Base-by-base conservation (phyloP, 2,113 vertebrate species). In the Hemicordylus capensis region DNA sequence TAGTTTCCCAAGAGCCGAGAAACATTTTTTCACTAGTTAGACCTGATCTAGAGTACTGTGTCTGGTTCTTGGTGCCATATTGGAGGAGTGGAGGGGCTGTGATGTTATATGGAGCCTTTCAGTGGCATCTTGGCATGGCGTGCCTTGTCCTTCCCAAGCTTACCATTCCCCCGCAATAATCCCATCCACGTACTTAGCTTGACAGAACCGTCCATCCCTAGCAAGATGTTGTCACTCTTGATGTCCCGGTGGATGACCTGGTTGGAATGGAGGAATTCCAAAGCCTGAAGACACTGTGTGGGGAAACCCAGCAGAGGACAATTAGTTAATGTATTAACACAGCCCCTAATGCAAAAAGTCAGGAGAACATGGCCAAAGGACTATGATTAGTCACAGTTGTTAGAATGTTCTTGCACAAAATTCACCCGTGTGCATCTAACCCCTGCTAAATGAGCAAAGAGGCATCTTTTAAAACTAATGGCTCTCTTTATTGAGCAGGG, bases 171-270 rank as follows among this genome's bases (percentile, higher is more conserved):
- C 72, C 2, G n/a, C 59, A 77, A 34, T 0, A 22, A 39, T 0
- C 9, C 31, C 80, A 42, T 42, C 26, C 7, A 92, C 98, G 88
- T 94, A 99, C 98, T 99, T 92, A 99, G 97, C 94, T 99, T 99
- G 94, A 99, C 98, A 14, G 98, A 98, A 82, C 98, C 98, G 80
- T 99, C 98, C 98, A 99, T 99, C 82, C 98, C 98, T 93, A 99
- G 96, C 73, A 99, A 96, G 92, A 99, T 99, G 94, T 99, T 99
- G 97, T 99, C 98, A 31, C 98, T 99, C 96, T 99, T 99, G 96
- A 99, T 99, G 95, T 99, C 98, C 89, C 98, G 96, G 95, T 99
- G 98, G 93, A 99, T 99, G 91, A 99, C 98, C 91, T 99, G 98
- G 96, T 97, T 99, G 0, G 96, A 98, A 94, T 99, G 98, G 46